A percentile compares a stretch with the other conserved stretches of the same genome.
phyloP scores from a whole-genome alignment of 2,888 invertebrate genomes.

The Philereme transversata region DNA sequence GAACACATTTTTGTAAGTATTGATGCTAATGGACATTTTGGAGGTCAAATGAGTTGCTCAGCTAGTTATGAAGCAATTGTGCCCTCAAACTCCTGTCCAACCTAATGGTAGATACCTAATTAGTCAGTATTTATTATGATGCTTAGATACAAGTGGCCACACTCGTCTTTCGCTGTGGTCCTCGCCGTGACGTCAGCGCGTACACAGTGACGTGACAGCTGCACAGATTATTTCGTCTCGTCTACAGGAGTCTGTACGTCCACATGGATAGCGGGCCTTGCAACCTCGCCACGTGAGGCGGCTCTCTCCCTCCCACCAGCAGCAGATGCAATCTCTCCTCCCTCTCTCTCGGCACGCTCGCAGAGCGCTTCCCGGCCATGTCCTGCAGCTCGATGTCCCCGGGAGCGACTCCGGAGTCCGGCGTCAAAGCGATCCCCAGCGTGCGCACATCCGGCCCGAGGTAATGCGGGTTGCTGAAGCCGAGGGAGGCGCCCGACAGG shows the following conservation, averaged over 20 bases:
- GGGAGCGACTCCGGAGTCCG: conserved; percentile 85
- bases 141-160: no score
- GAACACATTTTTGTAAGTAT: no score
- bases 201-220: neutral
- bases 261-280: conserved; percentile 91
- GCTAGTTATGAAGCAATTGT: no score
- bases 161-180: no score
- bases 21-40: no score
- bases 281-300: conserved; percentile 89
- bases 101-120: no score
- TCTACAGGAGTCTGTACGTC: conserved; percentile 71
- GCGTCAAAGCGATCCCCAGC: conserved; percentile 87
- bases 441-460: conserved; percentile 87
- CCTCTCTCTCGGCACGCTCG: conserved; percentile 55
- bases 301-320: conserved; percentile 91
- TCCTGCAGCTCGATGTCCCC: conserved; percentile 75
- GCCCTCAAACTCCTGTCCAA: no score
- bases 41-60: no score
- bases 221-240: neutral
- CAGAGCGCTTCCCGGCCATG: conserved; percentile 51
- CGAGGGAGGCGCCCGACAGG: conserved; percentile 79
- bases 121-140: no score
- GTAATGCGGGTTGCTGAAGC: conserved; percentile 91
- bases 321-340: conserved; percentile 56
- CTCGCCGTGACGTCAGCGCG: no score